Base-by-base conservation (phyloP, 1,140 invertebrate genomes). In the Uloborus diversus region DNA sequence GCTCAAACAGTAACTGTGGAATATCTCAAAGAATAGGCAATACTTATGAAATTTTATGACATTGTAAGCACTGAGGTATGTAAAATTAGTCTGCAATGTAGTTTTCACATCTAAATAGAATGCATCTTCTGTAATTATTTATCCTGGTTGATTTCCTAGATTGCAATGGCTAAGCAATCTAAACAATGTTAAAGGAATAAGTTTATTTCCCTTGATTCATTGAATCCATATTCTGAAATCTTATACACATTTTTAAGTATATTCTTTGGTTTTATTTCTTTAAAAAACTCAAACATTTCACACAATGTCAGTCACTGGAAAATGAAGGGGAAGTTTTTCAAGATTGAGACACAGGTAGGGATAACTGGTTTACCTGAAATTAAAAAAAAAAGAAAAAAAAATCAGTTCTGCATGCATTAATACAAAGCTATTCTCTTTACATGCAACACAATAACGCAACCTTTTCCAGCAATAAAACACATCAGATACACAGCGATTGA, bases 251-350 rank as follows among this genome's bases (percentile, higher is more conserved):
- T 33, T 49, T 66, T 66, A 66, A 49, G 42, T 66, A 27, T 73
- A 62, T 33, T 78, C 73, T 78, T 78, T 78, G 73, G 73, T 78
- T 66, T 78, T 23, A 42, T 20, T 53, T 20, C 47, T 75, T 49
- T 37, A 37, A 53, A 76, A 33, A 62, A 37, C 4, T 62, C 25
- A 20, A 20, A 53, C 49, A n/a, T 53, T 53, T 53, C 49, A 53
- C 17, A 3, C 64, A 65, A 57, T 65, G 73, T 62, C 73, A 35
- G 14, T 57, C 27, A 56, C n/a, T 56, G 73, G 62, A 65, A 78
- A 53, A 42, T n/a, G 23, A 53, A 14, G 9, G n/a, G 17, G 9
- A 1, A 11, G n/a, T 3, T 4, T 33, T 33, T 78, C 61, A 78
- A 66, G 62, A 49, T 17, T 42, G 73, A 37, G 73, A 62, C 49